These are phyloP conservation scores for Oconnorella tubifera DNA, from an alignment of 2,888 invertebrate species.

Conservation along the genomic window DNA sequence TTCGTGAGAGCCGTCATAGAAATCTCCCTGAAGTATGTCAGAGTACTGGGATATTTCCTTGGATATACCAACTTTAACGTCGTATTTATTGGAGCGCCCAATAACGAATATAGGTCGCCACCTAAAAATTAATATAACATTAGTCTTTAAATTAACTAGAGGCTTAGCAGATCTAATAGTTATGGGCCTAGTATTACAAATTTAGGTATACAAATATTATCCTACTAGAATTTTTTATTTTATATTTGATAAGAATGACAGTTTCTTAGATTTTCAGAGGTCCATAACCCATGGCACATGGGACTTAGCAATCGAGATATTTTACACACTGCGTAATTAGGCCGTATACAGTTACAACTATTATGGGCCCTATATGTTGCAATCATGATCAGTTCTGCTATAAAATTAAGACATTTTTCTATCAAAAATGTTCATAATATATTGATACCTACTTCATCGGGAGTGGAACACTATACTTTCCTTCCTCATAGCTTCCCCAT, in stretches of 20 bases:
- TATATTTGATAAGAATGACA: not conserved
- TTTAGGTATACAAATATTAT: too few relatives aligned
- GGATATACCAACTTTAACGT: not conserved
- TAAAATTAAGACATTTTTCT: not conserved
- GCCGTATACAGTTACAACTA: too few relatives aligned
- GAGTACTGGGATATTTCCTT: slow-evolving; percentile 13
- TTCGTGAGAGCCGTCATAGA: slow-evolving; percentile 30
- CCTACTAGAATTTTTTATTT: too few relatives aligned
- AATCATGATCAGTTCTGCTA: not conserved
- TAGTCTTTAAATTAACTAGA: not conserved
- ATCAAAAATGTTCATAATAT: too few relatives aligned
- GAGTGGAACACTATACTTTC: too few relatives aligned
- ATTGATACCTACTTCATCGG: too few relatives aligned
- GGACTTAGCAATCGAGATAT: too few relatives aligned
- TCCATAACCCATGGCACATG: too few relatives aligned
- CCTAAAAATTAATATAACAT: too few relatives aligned
- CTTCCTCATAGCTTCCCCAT: slow-evolving; percentile 7
- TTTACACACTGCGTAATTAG: too few relatives aligned
- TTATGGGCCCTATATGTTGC: too few relatives aligned
- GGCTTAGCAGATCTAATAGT: not conserved
- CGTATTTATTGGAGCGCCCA: not conserved
- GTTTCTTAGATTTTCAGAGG: not conserved
- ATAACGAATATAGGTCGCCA: slow-evolving; percentile 12
- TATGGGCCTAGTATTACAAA: too few relatives aligned
- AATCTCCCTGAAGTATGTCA: slow-evolving; percentile 33